Percentiles rank a stretch among this genome's conserved stretches.
These are phyloP conservation scores for Dinocampus coccinellae DNA, from an alignment of 2,888 invertebrate genomes.

Conservation along the genomic window DNA sequence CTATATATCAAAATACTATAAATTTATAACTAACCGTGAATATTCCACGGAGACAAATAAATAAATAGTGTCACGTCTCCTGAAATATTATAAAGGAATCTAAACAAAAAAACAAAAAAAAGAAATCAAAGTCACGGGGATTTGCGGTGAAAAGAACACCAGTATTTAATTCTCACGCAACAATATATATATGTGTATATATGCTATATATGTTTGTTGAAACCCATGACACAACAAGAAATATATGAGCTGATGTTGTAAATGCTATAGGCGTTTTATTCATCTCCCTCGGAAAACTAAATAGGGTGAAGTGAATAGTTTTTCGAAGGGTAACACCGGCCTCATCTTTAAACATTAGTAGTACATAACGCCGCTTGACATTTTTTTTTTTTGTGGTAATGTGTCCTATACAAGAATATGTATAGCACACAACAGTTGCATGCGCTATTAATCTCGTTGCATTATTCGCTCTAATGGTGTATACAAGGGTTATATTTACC, in stretches of 20 bases:
- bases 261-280: slow-evolving; percentile 16
- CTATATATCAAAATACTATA: neutral
- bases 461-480: slow-evolving; percentile 49
- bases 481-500: slow-evolving; percentile 28
- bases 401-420: slow-evolving; percentile 1
- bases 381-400: no score
- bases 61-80: neutral
- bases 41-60: neutral
- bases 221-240: slow-evolving; percentile 24
- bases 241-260: slow-evolving; percentile 7
- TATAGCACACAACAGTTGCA: slow-evolving; percentile 36
- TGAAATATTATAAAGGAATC: neutral
- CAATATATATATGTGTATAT: neutral
- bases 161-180: slow-evolving; percentile 12
- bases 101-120: neutral
- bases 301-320: slow-evolving; percentile 21
- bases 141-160: slow-evolving; percentile 5
- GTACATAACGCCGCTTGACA: slow-evolving; percentile 50
- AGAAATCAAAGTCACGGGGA: neutral
- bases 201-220: neutral
- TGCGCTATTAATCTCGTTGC: slow-evolving; percentile 55
- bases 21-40: neutral
- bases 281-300: slow-evolving; percentile 3
- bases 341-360: slow-evolving; percentile 54
- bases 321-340: slow-evolving; percentile 53